phyloP scores from a whole-genome alignment of 2,113 vertebrate species.

The Petroica traversi region DNA sequence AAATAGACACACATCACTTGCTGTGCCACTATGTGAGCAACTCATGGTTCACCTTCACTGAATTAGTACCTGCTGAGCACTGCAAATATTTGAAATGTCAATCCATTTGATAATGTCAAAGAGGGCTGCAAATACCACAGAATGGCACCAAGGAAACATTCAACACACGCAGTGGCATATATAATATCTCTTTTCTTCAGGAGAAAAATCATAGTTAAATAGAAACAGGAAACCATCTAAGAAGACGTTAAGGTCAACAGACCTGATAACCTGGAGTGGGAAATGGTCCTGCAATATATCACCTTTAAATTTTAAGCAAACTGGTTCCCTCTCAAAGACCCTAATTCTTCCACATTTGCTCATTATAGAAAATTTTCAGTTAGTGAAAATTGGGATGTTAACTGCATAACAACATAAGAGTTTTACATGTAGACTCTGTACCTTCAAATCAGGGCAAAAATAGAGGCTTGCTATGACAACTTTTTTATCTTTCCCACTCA shows the following conservation, averaged over 20 bases:
- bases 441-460: neutral
- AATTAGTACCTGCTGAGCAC: conserved; percentile 85
- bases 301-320: conserved; percentile 38
- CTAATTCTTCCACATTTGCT: neutral
- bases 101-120: conserved; percentile 90
- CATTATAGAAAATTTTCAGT: conserved; percentile 36
- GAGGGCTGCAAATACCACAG: conserved; percentile 80
- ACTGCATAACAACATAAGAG: neutral
- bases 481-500: neutral
- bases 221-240: conserved; percentile 38
- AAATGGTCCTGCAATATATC: neutral
- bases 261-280: conserved; percentile 59
- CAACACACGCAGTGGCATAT: conserved; percentile 59
- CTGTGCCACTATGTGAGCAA: conserved; percentile 71
- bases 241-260: conserved; percentile 49
- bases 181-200: conserved; percentile 71
- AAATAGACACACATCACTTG: conserved; percentile 84
- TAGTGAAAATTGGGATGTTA: neutral
- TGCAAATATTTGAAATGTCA: conserved; percentile 96
- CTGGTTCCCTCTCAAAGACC: neutral
- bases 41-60: conserved; percentile 78
- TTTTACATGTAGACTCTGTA: neutral
- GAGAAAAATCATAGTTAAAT: conserved; percentile 60
- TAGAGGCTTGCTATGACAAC: neutral
- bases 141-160: conserved; percentile 75